Evolutionary conservation across 2,797 vertebrate genomes (phyloP), one percentile per base, ranked within the genome.

Genomic region (Diceros bicornis): DNA sequence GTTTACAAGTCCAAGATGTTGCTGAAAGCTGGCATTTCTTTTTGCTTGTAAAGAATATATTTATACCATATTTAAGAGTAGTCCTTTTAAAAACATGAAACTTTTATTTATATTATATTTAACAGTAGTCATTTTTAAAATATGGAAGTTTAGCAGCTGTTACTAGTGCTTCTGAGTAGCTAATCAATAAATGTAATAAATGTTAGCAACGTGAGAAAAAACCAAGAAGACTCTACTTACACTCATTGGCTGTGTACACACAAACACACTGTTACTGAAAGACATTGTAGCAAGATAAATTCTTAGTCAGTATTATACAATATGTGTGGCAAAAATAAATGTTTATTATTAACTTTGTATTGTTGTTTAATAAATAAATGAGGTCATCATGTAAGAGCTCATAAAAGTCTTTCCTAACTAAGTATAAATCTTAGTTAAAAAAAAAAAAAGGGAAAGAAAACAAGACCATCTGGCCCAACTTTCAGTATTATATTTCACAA

Each of bases 361-460:
- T 94, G 29, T 61, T 93, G 8, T 72, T 77, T 91, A 89, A 69
- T 9, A 93, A n/a, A 34, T 84, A 77, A 93, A 77, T 81, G 47
- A 93, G 13, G 11, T 78, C 59, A 41, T 90, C 4, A 91, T 52
- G 7, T 64, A 92, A 52, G 9, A 86, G 20, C 29, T 72, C 37
- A 82, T n/a, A 50, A 84, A 96, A 59, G 6, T 66, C 23, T 89
- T 95, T 20, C 32, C 57, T 94, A 90, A 72, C 14, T 92, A 77
- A 29, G 0, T 34, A 18, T 34, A 88, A 84, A 71, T 83, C 20
- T 75, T 81, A 87, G 7, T 83, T 64, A 47, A 68, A 89, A 77
- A 74, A 89, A 77, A 74, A 74, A 50, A 23, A 57, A 21, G 66
- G 12, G 25, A 85, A 74, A 34, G 4, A 86, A 94, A 61, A 55